Evolutionary conservation across 2,797 vertebrate species (phyloP), one percentile per base, ranked within the genome.

Genomic region (Darevskia mixta): DNA sequence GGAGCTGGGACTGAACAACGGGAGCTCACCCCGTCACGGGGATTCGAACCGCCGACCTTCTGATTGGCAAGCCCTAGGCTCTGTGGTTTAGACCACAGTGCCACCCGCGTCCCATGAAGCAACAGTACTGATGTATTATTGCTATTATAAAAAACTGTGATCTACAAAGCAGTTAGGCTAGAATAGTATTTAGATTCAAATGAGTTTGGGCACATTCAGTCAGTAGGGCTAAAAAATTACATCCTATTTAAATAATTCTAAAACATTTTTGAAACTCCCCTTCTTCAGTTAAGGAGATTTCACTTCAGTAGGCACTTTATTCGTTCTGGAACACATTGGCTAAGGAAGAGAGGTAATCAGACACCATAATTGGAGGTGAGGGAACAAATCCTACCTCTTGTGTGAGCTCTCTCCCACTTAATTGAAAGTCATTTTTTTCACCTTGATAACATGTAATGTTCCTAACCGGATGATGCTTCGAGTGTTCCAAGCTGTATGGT

Each of bases 251-350:
- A 80, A 77, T 45, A 6, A 25, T 27, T 67, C 43, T 43, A 17
- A 29, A 82, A 32, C 38, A 43, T 29, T 6, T 20, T 7, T 45
- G 5, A 29, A 76, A 11, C 58, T 77, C 15, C 38, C 27, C 5
- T n/a, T 7, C 10, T 90, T 87, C 86, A 87, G 72, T 41, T 79
- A 93, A 87, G 89, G 87, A 85, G 83, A 89, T 45, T 64, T 61
- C 78, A 82, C 15, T 61, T 11, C 90, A 88, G 73, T 88, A 87
- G 92, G 89, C 79, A 83, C 61, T 86, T 23, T 10, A 72, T 79
- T 91, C 86, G 82, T 61, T 88, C 91, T 82, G 79, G 89, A 32
- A 17, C 8, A 45, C 27, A 9, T 25, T 15, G 8, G 3, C 32
- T 85, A 29, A 76, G 66, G 41, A 38, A 11, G 58, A 75, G 27